phyloP scores from a whole-genome alignment of 2,888 invertebrate species.

The Acronicta aceris region DNA sequence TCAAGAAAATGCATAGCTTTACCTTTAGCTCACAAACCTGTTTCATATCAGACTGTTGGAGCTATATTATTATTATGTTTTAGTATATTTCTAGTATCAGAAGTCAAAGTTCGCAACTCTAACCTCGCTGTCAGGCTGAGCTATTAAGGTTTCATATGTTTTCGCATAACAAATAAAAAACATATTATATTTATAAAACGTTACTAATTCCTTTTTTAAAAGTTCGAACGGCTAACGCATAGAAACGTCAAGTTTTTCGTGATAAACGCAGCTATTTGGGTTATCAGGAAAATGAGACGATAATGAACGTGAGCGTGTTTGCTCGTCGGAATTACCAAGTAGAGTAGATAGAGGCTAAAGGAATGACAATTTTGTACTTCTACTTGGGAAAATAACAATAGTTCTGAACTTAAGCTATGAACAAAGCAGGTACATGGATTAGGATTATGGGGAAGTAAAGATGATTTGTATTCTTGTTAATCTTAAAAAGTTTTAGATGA shows the following conservation, averaged over 20 bases:
- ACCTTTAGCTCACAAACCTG: conserved; percentile 23
- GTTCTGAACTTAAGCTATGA: too few relatives aligned
- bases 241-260: conserved; percentile 47
- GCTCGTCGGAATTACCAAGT: conserved; percentile 25
- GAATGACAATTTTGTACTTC: conserved; percentile 7
- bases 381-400: conserved; percentile 6
- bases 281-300: conserved; percentile 61
- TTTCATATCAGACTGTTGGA: conserved; percentile 15
- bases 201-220: not conserved
- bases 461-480: too few relatives aligned
- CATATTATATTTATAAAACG: not conserved
- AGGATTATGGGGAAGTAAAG: too few relatives aligned
- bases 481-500: not conserved
- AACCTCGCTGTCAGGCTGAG: conserved; percentile 28
- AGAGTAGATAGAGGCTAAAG: conserved; percentile 10
- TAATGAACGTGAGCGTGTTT: conserved; percentile 25
- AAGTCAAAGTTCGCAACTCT: conserved; percentile 37
- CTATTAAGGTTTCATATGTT: conserved; percentile 26
- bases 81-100: conserved; percentile 22
- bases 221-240: conserved; percentile 33
- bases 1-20: conserved; percentile 31
- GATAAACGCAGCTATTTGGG: conserved; percentile 59
- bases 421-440: not conserved
- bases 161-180: conserved; percentile 12
- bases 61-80: conserved; percentile 7